Conservation (phyloP, 2,888 invertebrate species). For the Platycheirus albimanus region DNA sequence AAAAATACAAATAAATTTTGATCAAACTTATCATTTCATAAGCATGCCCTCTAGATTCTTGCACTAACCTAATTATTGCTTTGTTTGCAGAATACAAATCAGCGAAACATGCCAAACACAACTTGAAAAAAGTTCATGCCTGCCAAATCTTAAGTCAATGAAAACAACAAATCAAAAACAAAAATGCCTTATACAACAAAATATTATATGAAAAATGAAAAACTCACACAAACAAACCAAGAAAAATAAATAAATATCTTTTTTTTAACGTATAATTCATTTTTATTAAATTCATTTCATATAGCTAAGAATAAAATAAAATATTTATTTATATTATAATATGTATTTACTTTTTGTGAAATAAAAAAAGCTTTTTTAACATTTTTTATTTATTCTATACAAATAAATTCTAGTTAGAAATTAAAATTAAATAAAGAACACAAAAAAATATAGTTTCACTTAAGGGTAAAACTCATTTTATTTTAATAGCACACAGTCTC, state of each 20-base stretch:
- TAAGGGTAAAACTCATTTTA: conserved; percentile 48
- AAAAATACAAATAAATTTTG: too few relatives aligned
- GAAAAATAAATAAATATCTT: conserved; percentile 51
- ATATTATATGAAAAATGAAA: background rate
- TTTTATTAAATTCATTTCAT: conserved; percentile 71
- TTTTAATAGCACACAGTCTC: conserved; percentile 73
- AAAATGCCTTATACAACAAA: background rate
- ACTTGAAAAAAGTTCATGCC: conserved; percentile 55
- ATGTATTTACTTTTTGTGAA: conserved; percentile 59
- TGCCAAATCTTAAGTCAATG: conserved; percentile 29
- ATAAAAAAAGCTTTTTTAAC: conserved; percentile 75
- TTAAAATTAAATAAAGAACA: conserved; percentile 74
- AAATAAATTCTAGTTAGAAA: conserved; percentile 76
- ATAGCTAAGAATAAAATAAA: conserved; percentile 67
- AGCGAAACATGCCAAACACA: conserved; percentile 47
- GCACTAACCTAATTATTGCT: too few relatives aligned
- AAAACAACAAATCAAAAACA: conserved; percentile 43
- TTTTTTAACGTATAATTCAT: conserved; percentile 61
- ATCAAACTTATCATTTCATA: too few relatives aligned
- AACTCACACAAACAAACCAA: conserved; percentile 38
- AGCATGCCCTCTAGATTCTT: too few relatives aligned
- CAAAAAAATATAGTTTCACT: conserved; percentile 46
- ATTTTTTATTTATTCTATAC: conserved; percentile 75
- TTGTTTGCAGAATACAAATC: too few relatives aligned
- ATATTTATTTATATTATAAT: conserved; percentile 45